Conservation (phyloP, 2,888 invertebrate genomes). For the Diarsia rubi region DNA sequence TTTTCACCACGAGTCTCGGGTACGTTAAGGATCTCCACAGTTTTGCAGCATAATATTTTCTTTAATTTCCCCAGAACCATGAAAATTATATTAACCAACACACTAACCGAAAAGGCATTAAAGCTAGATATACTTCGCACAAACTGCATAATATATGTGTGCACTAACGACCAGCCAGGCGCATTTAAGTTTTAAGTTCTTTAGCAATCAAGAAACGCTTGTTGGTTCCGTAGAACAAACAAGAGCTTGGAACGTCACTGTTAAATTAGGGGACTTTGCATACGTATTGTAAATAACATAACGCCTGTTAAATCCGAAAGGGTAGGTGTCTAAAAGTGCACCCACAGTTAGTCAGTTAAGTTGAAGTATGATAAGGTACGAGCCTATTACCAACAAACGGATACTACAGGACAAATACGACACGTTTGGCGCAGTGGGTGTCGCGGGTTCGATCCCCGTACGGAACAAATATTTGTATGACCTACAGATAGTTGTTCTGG, state of each 20-base stretch:
- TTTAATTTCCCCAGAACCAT: slow-evolving; percentile 31
- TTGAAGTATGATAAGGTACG: neutral
- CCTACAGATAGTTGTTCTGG: too few species aligned
- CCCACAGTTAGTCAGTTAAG: neutral
- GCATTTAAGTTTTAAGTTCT: slow-evolving; percentile 75
- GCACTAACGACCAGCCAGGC: slow-evolving; percentile 60
- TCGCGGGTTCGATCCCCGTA: too few species aligned
- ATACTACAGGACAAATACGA: too few species aligned
- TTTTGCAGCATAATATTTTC: slow-evolving; percentile 16
- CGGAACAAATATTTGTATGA: too few species aligned
- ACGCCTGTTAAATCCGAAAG: too few species aligned
- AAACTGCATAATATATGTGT: slow-evolving; percentile 66
- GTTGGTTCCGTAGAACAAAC: slow-evolving; percentile 63
- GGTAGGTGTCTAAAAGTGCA: too few species aligned
- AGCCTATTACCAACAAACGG: neutral
- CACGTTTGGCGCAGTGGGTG: too few species aligned
- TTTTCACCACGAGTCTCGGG: too few species aligned
- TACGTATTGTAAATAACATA: neutral
- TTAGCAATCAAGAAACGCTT: slow-evolving; percentile 71
- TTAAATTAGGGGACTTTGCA: slow-evolving; percentile 35
- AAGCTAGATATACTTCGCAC: slow-evolving; percentile 38
- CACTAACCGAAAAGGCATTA: slow-evolving; percentile 51
- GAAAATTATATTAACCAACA: slow-evolving; percentile 35
- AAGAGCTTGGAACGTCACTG: slow-evolving; percentile 43
- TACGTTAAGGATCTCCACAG: too few species aligned